Base-by-base conservation (phyloP, 2,888 invertebrate species). In the Platycheirus albimanus region DNA sequence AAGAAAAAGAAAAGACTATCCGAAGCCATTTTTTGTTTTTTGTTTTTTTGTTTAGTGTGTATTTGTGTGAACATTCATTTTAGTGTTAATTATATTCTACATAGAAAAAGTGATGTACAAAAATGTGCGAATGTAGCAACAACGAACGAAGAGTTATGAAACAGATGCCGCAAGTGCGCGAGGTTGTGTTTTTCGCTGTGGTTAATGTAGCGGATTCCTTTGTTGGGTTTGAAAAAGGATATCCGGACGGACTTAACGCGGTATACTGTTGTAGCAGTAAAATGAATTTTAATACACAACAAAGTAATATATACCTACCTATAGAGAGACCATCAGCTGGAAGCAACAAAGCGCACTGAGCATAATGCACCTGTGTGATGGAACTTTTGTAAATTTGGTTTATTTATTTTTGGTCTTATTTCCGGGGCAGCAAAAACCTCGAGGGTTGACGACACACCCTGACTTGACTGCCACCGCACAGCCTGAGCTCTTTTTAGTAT, bases 31-130 rank as follows among this genome's bases (percentile, higher is more conserved):
- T 20, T 52, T 30, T 30, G 1, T n/a, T 24, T 10, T 43, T 15
- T 41, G n/a, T n/a, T n/a, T n/a, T n/a, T n/a, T n/a, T n/a, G n/a
- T n/a, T n/a, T n/a, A n/a, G n/a, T n/a, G 11, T 51, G 43, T 67
- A 20, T 56, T 76, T 61, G 33, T 41, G 20, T 38, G 64, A 61
- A 61, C 52, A 72, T 52, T 63, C 66, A 75, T 81, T 81, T 77
- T 28, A 43, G 71, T 63, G 61, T 81, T 76, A 77, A 81, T 81
- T 81, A 80, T 72, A 70, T 80, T 76, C 71, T 67, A 67, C 58
- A 76, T 15, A 67, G 61, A 61, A 45, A 66, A 56, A 76, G 52
- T 66, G 58, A 64, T 52, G 81, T 28, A 71, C 43, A 80, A 58
- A 75, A 79, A 64, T 70, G 47, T 54, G 54, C 30, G n/a, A 36